A percentile compares a stretch with the other conserved stretches of the same genome.
Conservation (phyloP, 23 tunicate species). For the Halocynthia roretzi region DNA sequence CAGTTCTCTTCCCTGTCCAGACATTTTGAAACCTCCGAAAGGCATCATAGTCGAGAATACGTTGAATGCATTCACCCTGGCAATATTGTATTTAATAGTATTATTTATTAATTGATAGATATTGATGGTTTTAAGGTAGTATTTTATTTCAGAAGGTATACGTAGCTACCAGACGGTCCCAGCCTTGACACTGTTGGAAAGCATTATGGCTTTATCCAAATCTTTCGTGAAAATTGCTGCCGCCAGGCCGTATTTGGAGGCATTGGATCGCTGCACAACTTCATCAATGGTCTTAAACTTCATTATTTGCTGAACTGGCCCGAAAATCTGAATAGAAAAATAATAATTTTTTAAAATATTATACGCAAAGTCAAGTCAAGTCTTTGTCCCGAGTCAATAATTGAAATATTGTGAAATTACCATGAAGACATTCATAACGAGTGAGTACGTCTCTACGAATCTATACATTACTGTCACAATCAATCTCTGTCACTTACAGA, state of each 20-base stretch:
- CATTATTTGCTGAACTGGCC: constrained; percentile 61
- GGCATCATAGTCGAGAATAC: constrained; percentile 17
- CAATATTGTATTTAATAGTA: background rate
- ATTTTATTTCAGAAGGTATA: background rate
- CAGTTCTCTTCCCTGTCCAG: constrained; percentile 43
- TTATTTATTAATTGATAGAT: background rate
- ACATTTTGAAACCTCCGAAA: constrained; percentile 40
- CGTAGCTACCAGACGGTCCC: constrained; percentile 34
- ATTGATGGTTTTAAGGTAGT: too few relatives aligned
- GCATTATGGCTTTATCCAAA: constrained; percentile 39
- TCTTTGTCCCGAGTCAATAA: too few relatives aligned
- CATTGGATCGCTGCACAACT: constrained; percentile 40
- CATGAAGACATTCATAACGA: too few relatives aligned
- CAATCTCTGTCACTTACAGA: too few relatives aligned
- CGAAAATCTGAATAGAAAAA: constrained; percentile 25
- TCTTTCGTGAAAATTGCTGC: constrained; percentile 51
- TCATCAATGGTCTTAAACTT: constrained; percentile 54
- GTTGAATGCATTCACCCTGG: constrained; percentile 39
- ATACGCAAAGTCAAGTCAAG: too few relatives aligned
- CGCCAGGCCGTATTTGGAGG: constrained; percentile 45
- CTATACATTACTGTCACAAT: too few relatives aligned
- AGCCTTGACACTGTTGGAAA: constrained; percentile 31
- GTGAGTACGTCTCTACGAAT: too few relatives aligned
- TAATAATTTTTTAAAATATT: too few relatives aligned
- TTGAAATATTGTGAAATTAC: too few relatives aligned